phyloP scores from a whole-genome alignment of 2,888 invertebrate genomes.

The Meloe dianella region DNA sequence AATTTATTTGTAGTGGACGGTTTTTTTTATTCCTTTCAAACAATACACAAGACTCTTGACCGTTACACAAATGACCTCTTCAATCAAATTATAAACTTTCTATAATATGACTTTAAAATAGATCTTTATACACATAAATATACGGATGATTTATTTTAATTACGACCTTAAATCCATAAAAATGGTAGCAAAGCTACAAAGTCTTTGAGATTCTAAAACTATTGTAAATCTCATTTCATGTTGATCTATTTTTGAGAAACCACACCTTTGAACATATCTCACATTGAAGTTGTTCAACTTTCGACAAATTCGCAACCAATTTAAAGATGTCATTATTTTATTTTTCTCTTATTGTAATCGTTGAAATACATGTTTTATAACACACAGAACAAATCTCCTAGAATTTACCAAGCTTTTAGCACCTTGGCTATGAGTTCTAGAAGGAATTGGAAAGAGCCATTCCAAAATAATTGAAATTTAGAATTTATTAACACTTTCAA shows the following conservation, averaged over 20 bases:
- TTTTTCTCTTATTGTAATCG: background rate
- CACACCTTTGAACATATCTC: background rate
- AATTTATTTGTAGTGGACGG: slow-evolving; percentile 19
- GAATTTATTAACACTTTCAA: slow-evolving; percentile 1
- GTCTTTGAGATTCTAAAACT: background rate
- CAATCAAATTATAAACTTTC: background rate
- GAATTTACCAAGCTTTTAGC: slow-evolving; percentile 14
- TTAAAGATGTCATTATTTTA: background rate
- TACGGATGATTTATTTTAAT: background rate
- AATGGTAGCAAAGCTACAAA: background rate
- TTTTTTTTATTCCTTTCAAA: background rate
- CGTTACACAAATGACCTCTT: background rate
- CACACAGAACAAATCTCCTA: background rate
- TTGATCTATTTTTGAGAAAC: background rate
- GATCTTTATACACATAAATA: background rate
- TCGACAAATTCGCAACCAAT: slow-evolving; percentile 6
- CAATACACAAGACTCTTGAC: background rate
- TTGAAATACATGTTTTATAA: background rate
- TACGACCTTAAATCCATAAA: background rate
- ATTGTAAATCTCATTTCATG: background rate
- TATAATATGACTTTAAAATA: background rate
- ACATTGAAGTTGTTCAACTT: no score
- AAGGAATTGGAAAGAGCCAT: background rate
- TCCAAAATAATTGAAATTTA: background rate
- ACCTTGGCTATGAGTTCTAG: background rate